Percentiles rank a stretch among this genome's conserved stretches.
These are phyloP conservation scores for Myrmecobius fasciatus DNA, from an alignment of 2,113 vertebrate species.

Conservation along the genomic window DNA sequence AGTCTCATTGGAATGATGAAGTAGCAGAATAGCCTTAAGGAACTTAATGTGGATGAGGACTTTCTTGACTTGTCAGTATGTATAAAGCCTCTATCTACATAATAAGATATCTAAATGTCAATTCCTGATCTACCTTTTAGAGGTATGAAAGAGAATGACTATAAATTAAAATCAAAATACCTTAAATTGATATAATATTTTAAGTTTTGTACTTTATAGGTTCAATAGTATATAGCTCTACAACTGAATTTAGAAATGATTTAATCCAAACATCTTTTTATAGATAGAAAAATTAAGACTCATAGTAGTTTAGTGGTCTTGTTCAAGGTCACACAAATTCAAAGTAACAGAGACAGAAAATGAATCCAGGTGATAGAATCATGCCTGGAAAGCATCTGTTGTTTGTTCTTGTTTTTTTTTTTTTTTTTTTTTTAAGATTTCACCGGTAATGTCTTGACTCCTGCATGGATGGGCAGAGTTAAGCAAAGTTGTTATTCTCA, in stretches of 20 bases:
- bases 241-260: background rate
- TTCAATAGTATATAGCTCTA: background rate
- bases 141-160: background rate
- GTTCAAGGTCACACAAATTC: background rate
- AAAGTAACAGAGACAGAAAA: background rate
- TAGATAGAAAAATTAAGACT: slow-evolving; percentile 34
- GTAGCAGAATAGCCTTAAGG: background rate
- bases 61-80: background rate
- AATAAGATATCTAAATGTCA: background rate
- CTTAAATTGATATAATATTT: background rate
- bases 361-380: background rate
- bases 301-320: slow-evolving; percentile 25
- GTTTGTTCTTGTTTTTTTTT: too few species aligned
- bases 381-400: background rate
- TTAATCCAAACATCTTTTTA: slow-evolving; percentile 24
- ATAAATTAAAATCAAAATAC: background rate
- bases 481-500: too few species aligned
- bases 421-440: too few species aligned
- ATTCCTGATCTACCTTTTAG: background rate
- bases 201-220: background rate
- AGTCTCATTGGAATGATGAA: background rate
- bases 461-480: too few species aligned
- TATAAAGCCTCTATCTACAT: background rate
- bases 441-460: too few species aligned
- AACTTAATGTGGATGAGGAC: background rate